Evolutionary conservation across 1,140 invertebrate species (phyloP).

Genomic region (Dendrolimus kikuchii): DNA sequence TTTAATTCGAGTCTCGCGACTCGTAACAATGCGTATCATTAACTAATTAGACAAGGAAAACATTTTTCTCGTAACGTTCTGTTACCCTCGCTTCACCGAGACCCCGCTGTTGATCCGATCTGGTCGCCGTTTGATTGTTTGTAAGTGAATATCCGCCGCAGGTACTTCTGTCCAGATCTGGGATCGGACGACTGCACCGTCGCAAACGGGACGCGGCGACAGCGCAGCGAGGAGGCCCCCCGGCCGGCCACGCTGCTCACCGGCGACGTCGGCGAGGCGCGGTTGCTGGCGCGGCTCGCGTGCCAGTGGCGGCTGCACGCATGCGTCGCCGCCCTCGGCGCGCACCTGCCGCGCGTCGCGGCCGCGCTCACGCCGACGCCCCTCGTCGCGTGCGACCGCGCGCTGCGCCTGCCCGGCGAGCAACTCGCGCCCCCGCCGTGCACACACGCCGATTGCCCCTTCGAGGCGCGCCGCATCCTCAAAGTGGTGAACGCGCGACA

Average conservation of each 20-base stretch:
- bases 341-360: not conserved
- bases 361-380: constrained; percentile 14
- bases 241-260: constrained; percentile 35
- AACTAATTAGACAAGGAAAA: no score
- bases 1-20: no score
- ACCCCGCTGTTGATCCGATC: not conserved
- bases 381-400: constrained; percentile 6
- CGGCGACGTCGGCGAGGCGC: constrained; percentile 25
- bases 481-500: constrained; percentile 13
- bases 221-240: constrained; percentile 2
- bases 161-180: not conserved
- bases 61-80: no score
- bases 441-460: constrained; percentile 2
- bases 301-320: not conserved
- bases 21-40: no score
- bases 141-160: not conserved
- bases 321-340: constrained; percentile 1
- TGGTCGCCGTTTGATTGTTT: not conserved
- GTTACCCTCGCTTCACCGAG: no score
- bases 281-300: constrained; percentile 15
- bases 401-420: constrained; percentile 10
- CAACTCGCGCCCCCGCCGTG: constrained; percentile 19
- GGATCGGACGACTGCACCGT: not conserved
- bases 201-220: not conserved
- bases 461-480: constrained; percentile 11